Conservation (phyloP, 2,888 invertebrate species). For the Drepanosiphum platanoidis region DNA sequence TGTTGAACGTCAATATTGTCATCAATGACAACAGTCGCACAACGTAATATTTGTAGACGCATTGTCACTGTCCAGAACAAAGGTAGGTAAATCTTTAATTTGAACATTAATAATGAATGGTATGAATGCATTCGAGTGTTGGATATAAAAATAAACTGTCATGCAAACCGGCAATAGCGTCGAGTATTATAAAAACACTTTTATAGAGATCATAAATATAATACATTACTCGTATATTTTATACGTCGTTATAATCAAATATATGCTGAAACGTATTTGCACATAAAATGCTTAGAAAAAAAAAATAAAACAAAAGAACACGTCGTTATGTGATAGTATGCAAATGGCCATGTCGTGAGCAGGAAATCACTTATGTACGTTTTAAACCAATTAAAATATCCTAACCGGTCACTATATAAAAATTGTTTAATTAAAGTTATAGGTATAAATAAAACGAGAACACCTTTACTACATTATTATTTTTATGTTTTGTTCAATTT, state of each 20-base stretch:
- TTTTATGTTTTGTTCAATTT: background rate
- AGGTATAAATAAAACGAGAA: background rate
- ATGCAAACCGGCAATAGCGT: background rate
- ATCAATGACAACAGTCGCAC: background rate
- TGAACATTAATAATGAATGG: background rate
- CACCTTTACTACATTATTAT: background rate
- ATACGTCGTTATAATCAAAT: background rate
- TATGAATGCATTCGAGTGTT: background rate
- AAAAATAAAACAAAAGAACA: background rate
- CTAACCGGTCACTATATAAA: background rate
- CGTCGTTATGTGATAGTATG: background rate
- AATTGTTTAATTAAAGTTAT: background rate
- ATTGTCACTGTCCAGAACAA: background rate
- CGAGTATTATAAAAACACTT: conserved; percentile 2
- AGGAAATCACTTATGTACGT: background rate
- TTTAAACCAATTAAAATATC: conserved; percentile 14
- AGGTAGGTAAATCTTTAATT: background rate
- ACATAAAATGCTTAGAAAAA: conserved; percentile 4
- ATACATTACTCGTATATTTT: background rate
- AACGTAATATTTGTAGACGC: background rate
- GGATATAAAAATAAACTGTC: conserved; percentile 4
- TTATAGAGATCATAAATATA: conserved; percentile 18
- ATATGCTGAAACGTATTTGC: background rate
- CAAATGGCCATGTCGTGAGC: background rate
- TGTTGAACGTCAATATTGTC: background rate